Evolutionary conservation across 2,113 vertebrate species (phyloP), one percentile per base, ranked within the genome.

Genomic region (Varanus komodoensis): DNA sequence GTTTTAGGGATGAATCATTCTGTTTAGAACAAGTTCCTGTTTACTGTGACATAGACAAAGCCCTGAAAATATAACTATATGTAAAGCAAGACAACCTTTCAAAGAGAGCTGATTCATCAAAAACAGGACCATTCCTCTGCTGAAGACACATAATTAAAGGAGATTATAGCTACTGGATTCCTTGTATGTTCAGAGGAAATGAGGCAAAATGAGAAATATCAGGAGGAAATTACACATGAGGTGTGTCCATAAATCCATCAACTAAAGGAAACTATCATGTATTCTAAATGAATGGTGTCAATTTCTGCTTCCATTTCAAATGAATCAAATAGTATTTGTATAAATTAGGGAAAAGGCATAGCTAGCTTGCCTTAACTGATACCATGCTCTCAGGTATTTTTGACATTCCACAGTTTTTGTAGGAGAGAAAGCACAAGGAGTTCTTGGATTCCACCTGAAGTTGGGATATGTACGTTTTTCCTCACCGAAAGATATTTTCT

Each of bases 131-230:
- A 21, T 27, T 79, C 11, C 61, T 81, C 21, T 88, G 32, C 15
- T 81, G 64, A 88, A 71, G 44, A 25, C 77, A 69, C 61, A 80
- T 88, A 80, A 80, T 88, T 88, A 80, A 69, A 88, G 8, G 17
- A 79, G 64, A 88, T 80, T 80, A 81, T 68, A 88, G 29, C 11
- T 75, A 77, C 61, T 75, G 27, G 34, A 69, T 50, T 69, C 77
- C 61, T 87, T 38, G 61, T 88, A 48, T 21, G n/a, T 69, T 88
- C 86, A 68, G 21, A 81, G 77, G 77, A 80, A 88, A 88, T 88
- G 69, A 86, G 8, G 29, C 84, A 8, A 86, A 74, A 86, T 52
- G 64, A 81, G 61, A 88, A 80, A 88, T 69, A 88, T 50, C 29
- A 52, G 64, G 29, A 88, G 50, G 61, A 80, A 48, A 88, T 69